A percentile compares a stretch with the other conserved stretches of the same genome.
phyloP scores from a whole-genome alignment of 1,140 invertebrate species.

The Drosophila bocqueti region DNA sequence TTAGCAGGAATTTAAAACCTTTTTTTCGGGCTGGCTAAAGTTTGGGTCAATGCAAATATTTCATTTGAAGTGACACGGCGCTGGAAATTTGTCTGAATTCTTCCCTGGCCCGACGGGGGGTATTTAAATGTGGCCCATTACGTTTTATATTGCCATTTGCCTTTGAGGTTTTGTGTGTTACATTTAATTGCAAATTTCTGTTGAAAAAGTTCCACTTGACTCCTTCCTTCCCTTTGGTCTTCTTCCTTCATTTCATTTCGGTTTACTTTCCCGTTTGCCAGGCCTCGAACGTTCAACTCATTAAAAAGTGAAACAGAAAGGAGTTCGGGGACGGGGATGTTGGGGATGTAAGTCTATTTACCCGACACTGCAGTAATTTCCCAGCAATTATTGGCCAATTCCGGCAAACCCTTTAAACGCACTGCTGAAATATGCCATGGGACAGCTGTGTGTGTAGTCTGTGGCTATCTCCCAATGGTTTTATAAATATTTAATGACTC shows the following conservation, averaged over 20 bases:
- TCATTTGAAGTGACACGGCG: conserved; percentile 63
- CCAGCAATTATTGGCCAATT: conserved; percentile 32
- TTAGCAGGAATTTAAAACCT: conserved; percentile 68
- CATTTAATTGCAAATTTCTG: conserved; percentile 75
- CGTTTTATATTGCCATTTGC: conserved; percentile 73
- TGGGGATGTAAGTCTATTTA: conserved; percentile 34
- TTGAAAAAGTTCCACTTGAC: conserved; percentile 48
- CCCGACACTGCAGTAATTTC: conserved; percentile 30
- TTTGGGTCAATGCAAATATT: conserved; percentile 62
- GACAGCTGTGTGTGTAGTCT: conserved; percentile 23
- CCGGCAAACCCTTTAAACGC: conserved; percentile 7
- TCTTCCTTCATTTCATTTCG: conserved; percentile 24
- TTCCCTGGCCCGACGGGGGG: background rate
- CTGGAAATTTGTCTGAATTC: conserved; percentile 62
- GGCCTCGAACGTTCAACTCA: conserved; percentile 60
- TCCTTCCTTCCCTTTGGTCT: background rate
- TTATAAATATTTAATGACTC: conserved; percentile 50
- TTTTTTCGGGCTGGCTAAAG: conserved; percentile 33
- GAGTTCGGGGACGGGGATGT: background rate
- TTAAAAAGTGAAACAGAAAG: conserved; percentile 60
- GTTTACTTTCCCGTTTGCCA: conserved; percentile 18
- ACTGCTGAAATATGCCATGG: conserved; percentile 8
- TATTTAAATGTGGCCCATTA: conserved; percentile 74
- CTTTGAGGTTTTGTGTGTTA: conserved; percentile 74
- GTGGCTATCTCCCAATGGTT: conserved; percentile 8